These are phyloP conservation scores for Andrena bicolor DNA, from an alignment of 2,888 invertebrate genomes.

Conservation along the genomic window DNA sequence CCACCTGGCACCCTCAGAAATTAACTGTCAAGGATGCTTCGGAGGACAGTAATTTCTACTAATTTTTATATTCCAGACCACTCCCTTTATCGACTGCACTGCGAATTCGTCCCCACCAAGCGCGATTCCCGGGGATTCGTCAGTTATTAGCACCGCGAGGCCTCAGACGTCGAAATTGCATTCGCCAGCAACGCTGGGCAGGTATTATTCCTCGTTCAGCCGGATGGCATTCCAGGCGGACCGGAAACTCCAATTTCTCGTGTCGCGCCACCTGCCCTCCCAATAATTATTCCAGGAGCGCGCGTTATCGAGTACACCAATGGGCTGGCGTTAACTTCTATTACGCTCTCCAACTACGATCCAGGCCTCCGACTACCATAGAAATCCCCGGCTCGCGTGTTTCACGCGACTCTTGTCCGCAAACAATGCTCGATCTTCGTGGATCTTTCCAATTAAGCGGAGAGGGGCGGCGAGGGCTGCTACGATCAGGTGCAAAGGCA, in stretches of 20 bases:
- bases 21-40: too few species aligned
- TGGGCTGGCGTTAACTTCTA: conserved; percentile 50
- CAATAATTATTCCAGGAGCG: conserved; percentile 60
- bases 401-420: conserved; percentile 71
- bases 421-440: conserved; percentile 71
- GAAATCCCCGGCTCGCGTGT: conserved; percentile 66
- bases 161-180: conserved; percentile 38
- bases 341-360: conserved; percentile 48
- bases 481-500: conserved; percentile 75
- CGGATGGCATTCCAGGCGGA: conserved; percentile 43
- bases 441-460: conserved; percentile 74
- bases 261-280: conserved; percentile 49
- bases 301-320: conserved; percentile 40
- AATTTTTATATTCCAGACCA: neutral
- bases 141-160: conserved; percentile 6
- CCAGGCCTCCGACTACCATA: conserved; percentile 41
- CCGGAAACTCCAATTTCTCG: conserved; percentile 61
- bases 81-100: neutral
- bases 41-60: too few species aligned
- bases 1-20: too few species aligned
- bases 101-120: neutral
- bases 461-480: conserved; percentile 31
- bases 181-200: conserved; percentile 28
- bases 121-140: neutral
- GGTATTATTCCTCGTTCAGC: conserved; percentile 44